phyloP scores from a whole-genome alignment of 2,113 vertebrate species.

The Benitochromis conjunctus region DNA sequence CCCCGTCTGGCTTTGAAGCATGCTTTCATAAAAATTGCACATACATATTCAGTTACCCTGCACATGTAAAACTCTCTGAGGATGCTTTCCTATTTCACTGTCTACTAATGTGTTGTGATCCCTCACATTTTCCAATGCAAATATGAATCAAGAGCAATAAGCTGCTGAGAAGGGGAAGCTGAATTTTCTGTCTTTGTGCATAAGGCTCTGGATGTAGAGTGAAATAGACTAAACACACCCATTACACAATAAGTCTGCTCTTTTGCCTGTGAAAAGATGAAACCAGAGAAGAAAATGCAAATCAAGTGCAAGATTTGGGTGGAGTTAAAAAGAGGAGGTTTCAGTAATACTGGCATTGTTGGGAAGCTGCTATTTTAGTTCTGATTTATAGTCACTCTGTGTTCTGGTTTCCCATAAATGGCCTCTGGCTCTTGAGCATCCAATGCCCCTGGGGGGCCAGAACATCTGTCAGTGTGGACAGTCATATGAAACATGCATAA shows the following conservation, averaged over 20 bases:
- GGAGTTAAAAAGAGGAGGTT: neutral
- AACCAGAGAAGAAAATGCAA: conserved; percentile 4
- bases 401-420: conserved; percentile 6
- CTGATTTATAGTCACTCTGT: conserved; percentile 14
- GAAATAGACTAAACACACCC: conserved; percentile 1
- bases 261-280: neutral
- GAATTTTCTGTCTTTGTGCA: conserved; percentile 19
- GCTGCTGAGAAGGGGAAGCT: conserved; percentile 35
- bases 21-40: conserved; percentile 18
- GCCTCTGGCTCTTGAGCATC: conserved; percentile 11
- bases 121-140: conserved; percentile 39
- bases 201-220: neutral
- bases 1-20: conserved; percentile 18
- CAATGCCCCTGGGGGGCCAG: neutral
- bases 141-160: conserved; percentile 46
- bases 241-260: neutral
- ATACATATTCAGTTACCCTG: conserved; percentile 42
- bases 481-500: conserved; percentile 9
- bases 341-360: neutral
- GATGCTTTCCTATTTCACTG: neutral
- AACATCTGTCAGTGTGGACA: conserved; percentile 25
- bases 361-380: conserved; percentile 5
- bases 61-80: conserved; percentile 7
- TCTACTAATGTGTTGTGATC: conserved; percentile 44
- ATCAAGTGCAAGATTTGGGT: neutral